Percentiles rank a stretch among this genome's conserved stretches.
Evolutionary conservation across 2,888 invertebrate genomes (phyloP).

Genomic region (Plemyria rubiginata): DNA sequence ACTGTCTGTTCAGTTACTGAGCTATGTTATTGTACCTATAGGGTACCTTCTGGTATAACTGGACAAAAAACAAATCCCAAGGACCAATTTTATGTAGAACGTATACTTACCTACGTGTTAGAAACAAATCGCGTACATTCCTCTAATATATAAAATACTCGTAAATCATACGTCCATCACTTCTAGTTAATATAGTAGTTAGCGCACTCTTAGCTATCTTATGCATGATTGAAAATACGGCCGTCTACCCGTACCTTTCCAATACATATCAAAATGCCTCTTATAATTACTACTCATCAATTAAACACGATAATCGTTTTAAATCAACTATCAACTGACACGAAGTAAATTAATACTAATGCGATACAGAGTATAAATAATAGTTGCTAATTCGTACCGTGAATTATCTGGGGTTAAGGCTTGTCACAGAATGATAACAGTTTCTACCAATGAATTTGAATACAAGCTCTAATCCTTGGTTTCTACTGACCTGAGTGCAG

Average conservation of each 20-base stretch:
- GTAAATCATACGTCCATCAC: too few species aligned
- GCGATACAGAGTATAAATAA: neutral
- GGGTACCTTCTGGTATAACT: too few species aligned
- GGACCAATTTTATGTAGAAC: too few species aligned
- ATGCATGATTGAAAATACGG: neutral
- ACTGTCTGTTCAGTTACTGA: too few species aligned
- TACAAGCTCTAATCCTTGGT: too few species aligned
- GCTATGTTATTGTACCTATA: too few species aligned
- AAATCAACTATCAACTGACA: conserved; percentile 20
- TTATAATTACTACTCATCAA: conserved; percentile 20
- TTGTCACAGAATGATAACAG: conserved; percentile 1
- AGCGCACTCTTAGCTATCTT: neutral
- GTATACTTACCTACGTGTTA: too few species aligned
- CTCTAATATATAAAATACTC: too few species aligned
- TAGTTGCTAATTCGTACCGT: neutral
- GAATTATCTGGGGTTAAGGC: conserved; percentile 8
- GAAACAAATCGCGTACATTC: too few species aligned
- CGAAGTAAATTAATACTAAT: conserved; percentile 16
- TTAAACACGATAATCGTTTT: conserved; percentile 25
- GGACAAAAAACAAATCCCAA: too few species aligned
- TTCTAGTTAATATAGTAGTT: neutral
- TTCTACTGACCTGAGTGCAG: neutral
- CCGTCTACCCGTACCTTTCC: neutral
- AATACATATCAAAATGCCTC: conserved; percentile 9
- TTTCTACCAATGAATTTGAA: too few species aligned